phyloP scores from a whole-genome alignment of 2,888 invertebrate species.

The Netelia fuscicornis region DNA sequence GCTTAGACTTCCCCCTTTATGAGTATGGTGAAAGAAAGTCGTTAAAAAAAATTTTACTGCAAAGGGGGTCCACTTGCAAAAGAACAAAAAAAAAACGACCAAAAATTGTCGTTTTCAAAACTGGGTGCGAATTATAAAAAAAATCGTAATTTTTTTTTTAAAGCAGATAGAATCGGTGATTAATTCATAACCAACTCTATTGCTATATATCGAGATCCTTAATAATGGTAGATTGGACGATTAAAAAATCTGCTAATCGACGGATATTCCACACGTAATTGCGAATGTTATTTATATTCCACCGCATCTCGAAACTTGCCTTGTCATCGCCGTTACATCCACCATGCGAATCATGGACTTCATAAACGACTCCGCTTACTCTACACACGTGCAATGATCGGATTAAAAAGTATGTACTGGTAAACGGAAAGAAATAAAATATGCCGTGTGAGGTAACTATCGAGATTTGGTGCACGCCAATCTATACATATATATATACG shows the following conservation, averaged over 20 bases:
- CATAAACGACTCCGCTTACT: background rate
- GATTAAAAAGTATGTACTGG: background rate
- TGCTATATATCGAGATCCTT: slow-evolving; percentile 23
- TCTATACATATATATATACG: background rate
- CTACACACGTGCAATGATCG: background rate
- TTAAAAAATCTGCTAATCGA: slow-evolving; percentile 48
- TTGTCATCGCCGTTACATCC: slow-evolving; percentile 21
- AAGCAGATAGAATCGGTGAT: background rate
- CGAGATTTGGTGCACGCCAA: background rate
- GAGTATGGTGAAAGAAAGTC: too few species aligned
- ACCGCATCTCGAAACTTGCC: slow-evolving; percentile 4
- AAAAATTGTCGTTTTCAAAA: too few species aligned
- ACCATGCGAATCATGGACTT: slow-evolving; percentile 15
- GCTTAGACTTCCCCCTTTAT: too few species aligned
- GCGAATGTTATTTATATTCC: background rate
- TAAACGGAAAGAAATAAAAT: slow-evolving; percentile 5
- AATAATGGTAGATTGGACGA: slow-evolving; percentile 8
- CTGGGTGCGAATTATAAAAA: too few species aligned
- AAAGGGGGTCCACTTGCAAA: too few species aligned
- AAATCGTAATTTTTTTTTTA: too few species aligned
- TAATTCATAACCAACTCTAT: slow-evolving; percentile 24
- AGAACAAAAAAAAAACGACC: too few species aligned
- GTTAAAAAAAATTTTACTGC: too few species aligned
- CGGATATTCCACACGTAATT: slow-evolving; percentile 1
- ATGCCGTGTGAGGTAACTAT: background rate